Evolutionary conservation across 2,888 invertebrate genomes (phyloP).

Genomic region (Microplitis deprimator): DNA sequence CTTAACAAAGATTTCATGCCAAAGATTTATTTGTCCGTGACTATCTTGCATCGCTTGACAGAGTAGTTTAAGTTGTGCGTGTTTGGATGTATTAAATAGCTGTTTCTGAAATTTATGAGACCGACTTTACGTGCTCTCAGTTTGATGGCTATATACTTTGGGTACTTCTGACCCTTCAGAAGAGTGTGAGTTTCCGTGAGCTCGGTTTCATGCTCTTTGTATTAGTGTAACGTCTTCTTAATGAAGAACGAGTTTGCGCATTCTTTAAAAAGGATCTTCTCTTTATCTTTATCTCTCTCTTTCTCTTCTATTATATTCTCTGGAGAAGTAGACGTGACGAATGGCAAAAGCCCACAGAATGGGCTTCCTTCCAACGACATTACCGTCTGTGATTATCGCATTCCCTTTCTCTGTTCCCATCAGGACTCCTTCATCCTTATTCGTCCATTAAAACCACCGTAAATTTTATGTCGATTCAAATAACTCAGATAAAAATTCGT

Average conservation of each 20-base stretch:
- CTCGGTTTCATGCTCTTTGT: background rate
- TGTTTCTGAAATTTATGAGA: conserved; percentile 37
- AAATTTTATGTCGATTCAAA: conserved; percentile 6
- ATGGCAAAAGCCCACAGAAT: conserved; percentile 40
- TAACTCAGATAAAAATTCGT: background rate
- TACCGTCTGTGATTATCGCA: conserved; percentile 43
- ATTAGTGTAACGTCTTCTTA: conserved; percentile 42
- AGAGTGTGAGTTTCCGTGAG: conserved; percentile 28
- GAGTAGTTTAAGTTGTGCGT: background rate
- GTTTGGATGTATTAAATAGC: background rate
- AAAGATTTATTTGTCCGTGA: background rate
- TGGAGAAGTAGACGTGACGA: conserved; percentile 37
- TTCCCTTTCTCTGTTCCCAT: conserved; percentile 24
- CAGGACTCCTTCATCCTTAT: conserved; percentile 8
- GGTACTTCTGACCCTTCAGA: conserved; percentile 29
- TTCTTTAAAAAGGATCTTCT: conserved; percentile 14
- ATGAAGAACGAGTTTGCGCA: conserved; percentile 45
- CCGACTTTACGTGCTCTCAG: conserved; percentile 34
- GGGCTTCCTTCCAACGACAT: conserved; percentile 49
- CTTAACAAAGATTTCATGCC: background rate
- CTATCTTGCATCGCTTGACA: background rate
- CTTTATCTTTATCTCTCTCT: background rate
- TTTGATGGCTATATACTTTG: conserved; percentile 5
- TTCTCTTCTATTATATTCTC: conserved; percentile 17
- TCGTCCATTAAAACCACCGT: conserved; percentile 11